Conservation (phyloP, 1,140 invertebrate species). For the Papilio glaucus region DNA sequence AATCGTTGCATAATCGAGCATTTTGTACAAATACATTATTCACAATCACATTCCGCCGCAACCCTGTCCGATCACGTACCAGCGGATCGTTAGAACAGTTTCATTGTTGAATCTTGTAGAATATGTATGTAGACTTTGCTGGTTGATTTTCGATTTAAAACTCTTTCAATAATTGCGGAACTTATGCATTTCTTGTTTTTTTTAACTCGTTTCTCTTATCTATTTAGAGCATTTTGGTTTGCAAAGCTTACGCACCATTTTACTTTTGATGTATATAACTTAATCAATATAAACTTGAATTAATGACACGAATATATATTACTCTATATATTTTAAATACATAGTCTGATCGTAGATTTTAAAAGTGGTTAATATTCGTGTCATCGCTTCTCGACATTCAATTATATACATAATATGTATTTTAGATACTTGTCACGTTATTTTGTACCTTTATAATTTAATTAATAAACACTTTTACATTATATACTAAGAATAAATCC, state of each 20-base stretch:
- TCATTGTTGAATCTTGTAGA: slow-evolving; percentile 23
- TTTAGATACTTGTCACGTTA: neutral
- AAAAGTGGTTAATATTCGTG: slow-evolving; percentile 2
- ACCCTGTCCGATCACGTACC: slow-evolving; percentile 1
- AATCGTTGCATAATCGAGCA: slow-evolving; percentile 57
- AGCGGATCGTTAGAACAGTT: neutral
- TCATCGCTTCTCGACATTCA: slow-evolving; percentile 19
- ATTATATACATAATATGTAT: neutral
- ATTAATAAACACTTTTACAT: slow-evolving; percentile 4
- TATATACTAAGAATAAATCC: slow-evolving; percentile 26
- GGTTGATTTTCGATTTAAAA: slow-evolving; percentile 3
- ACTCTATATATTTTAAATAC: neutral
- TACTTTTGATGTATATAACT: slow-evolving; percentile 34
- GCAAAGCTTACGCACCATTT: slow-evolving; percentile 72
- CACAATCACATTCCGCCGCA: slow-evolving; percentile 43
- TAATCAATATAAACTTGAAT: slow-evolving; percentile 5
- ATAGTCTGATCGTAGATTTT: neutral
- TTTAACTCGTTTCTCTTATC: slow-evolving; percentile 37
- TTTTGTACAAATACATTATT: slow-evolving; percentile 53
- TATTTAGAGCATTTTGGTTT: slow-evolving; percentile 51
- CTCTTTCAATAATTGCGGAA: slow-evolving; percentile 7
- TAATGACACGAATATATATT: neutral
- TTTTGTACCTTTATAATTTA: neutral
- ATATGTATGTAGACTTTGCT: slow-evolving; percentile 8
- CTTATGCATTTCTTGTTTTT: slow-evolving; percentile 37